Base-by-base conservation (phyloP, 2,113 vertebrate species). In the Andinoacara biseriatus region DNA sequence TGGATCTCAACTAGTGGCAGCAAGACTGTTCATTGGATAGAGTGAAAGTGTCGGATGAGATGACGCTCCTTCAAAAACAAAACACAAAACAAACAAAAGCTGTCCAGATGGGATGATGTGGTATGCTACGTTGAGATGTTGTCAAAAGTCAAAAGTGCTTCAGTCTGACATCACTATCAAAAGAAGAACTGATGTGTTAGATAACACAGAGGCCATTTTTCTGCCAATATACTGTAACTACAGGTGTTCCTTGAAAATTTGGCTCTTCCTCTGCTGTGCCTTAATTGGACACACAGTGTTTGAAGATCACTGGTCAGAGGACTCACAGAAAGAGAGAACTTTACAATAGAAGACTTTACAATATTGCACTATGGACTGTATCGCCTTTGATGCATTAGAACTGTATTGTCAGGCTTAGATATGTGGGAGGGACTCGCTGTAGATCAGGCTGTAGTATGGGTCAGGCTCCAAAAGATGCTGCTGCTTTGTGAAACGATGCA, bases 181-280 rank as follows among this genome's bases (percentile, higher is more conserved):
- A 46, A 46, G 43, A 46, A 46, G 43, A 46, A 5, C 43, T 46
- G 43, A 46, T 46, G 11, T 46, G 43, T 46, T 5, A 14, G 38
- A 67, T 18, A 17, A 22, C 38, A 46, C 0, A 20, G 31, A 61
- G 60, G 17, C 18, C 22, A 40, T 65, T 0, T 0, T 24, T 24
- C 14, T 26, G 22, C 38, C 1, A n/a, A 63, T 40, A 22, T 1
- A 63, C 40, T 13, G 2, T 2, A 2, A 26, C 2, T 40, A 40
- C 61, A 40, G 20, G 20, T 40, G 20, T 22, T 15, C 2, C 11
- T 63, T 63, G 20, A 63, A 63, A 40, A 63, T 14, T 11, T 1
- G 20, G 10, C 60, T n/a, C 6, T n/a, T 10, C 11, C 61, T 40
- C 20, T 40, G 61, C 35, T 63, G 20, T 63, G 6, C 0, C 20